Conservation (phyloP, 2,797 vertebrate species). For the Morelia viridis region DNA sequence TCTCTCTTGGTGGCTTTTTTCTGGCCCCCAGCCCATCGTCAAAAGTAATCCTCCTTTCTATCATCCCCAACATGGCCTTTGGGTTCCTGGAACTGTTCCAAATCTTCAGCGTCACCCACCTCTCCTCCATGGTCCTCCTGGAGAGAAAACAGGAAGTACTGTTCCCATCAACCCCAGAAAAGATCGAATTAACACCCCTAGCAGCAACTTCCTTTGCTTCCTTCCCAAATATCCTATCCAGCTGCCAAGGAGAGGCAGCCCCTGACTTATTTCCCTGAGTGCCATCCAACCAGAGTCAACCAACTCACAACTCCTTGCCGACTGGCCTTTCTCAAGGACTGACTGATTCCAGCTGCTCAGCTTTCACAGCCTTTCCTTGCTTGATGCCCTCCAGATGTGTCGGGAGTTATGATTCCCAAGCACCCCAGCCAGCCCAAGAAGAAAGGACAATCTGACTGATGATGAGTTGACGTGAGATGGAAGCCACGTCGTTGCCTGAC, state of each 20-base stretch:
- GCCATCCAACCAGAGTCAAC: neutral
- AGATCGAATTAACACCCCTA: neutral
- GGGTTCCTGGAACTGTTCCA: constrained; percentile 52
- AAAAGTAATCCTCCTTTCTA: constrained; percentile 64
- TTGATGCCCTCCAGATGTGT: neutral
- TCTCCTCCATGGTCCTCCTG: constrained; percentile 67
- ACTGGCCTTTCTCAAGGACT: too few relatives aligned
- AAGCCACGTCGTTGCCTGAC: neutral
- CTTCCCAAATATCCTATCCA: neutral
- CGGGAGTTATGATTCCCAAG: neutral
- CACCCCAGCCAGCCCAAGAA: neutral
- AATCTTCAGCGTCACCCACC: constrained; percentile 57
- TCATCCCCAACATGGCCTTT: constrained; percentile 1
- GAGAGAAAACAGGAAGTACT: neutral
- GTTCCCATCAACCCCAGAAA: neutral
- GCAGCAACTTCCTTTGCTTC: neutral
- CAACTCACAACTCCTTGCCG: neutral
- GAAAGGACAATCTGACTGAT: neutral
- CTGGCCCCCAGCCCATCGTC: neutral
- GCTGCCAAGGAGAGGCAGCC: neutral
- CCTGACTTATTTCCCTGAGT: neutral
- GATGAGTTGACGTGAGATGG: neutral
- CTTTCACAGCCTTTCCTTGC: neutral
- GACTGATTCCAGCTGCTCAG: neutral
- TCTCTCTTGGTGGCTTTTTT: rapidly evolving